Evolutionary conservation across 2,797 vertebrate species (phyloP), one percentile per base, ranked within the genome.

Genomic region (Urosaurus nigricauda): DNA sequence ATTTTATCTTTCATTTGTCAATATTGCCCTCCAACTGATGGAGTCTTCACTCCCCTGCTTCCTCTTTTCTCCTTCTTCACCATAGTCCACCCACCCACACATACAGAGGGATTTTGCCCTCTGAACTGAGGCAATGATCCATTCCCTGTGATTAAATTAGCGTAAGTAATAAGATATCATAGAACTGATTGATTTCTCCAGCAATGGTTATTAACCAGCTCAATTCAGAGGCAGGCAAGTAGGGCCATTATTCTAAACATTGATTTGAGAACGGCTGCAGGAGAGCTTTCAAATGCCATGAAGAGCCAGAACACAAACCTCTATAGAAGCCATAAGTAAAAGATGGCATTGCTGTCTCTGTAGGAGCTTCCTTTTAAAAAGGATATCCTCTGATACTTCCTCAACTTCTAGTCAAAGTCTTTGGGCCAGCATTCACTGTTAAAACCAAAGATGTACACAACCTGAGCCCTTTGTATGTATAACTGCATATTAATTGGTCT

Each of bases 131-230:
- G 98, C 97, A 98, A 96, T 96, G 98, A 98, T 98, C 98, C 95
- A 97, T 98, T 98, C 97, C 97, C 98, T 98, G 98, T 98, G 98
- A 98, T 98, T 98, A 98, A 99, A 98, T 99, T 99, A 98, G 98
- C 97, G 96, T 98, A 98, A 98, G 98, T 98, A 98, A 99, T 98
- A 99, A 98, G 98, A 98, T 98, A 98, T 98, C 98, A 98, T 97
- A 98, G 97, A 97, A 97, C 97, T 98, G 98, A 99, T 98, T 99
- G 98, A 99, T 99, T 97, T 97, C 97, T 90, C 94, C 94, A 96
- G 97, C 98, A 98, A 97, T 96, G 97, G 97, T 98, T 98, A 98
- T 98, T 98, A 99, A 98, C 97, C 97, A 98, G 97, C 97, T 97
- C 97, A 96, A 97, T 98, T 98, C 97, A 96, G 95, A 97, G 95